Base-by-base conservation (phyloP, 2,797 vertebrate species). In the Pogoniulus pusillus region DNA sequence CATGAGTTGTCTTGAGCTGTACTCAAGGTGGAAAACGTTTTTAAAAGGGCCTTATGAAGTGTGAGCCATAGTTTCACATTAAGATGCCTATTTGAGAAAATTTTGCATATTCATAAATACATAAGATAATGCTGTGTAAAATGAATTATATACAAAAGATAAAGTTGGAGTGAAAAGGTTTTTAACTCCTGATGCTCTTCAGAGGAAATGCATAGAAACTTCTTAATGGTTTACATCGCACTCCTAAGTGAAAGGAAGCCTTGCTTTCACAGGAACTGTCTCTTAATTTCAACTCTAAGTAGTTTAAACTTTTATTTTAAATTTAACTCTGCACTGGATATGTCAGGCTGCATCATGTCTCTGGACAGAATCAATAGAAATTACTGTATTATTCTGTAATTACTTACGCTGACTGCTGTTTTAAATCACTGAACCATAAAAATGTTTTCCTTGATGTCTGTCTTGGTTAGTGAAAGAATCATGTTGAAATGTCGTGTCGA, bases 361-460 rank as follows among this genome's bases (percentile, higher is more conserved):
- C 30, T 95, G 80, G 96, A 93, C 65, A 63, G 70, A 87, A 93
- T 95, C 78, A 0, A 76, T 96, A 95, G 82, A 93, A 96, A 96
- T 96, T 85, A 95, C 91, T 96, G 95, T 94, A 78, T 96, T 97
- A 87, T 94, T 96, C 91, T 93, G 71, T 96, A 96, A 96, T 97
- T 97, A 96, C 45, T 83, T 91, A 75, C 81, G 96, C 93, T 72
- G 84, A 95, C 77, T 95, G 89, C 79, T 95, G 86, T 95, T 96
- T 96, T 88, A 96, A 96, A 86, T 94, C 91, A 79, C 49, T 94
- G 90, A 95, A 85, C 93, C 85, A 54, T 85, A 73, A 85, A 95
- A 83, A 80, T 88, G 64, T 94, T 93, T 94, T 90, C 70, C 70
- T 91, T 84, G 85, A 78, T 93, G 91, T 80, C 12, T 94, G 58